These are phyloP conservation scores for Morphnarchus princeps DNA, from an alignment of 2,113 vertebrate genomes.

Conservation along the genomic window DNA sequence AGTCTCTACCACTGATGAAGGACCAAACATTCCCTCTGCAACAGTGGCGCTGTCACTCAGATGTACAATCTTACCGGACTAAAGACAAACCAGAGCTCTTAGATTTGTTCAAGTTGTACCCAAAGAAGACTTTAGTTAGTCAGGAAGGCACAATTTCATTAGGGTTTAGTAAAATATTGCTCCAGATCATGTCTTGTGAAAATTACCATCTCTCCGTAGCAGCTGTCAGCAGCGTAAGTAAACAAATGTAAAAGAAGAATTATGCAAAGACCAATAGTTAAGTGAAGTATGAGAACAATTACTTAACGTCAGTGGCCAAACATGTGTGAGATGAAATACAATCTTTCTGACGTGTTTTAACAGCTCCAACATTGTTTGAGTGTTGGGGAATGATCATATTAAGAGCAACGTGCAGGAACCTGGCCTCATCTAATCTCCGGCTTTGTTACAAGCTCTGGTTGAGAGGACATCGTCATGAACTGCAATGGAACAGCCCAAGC, in stretches of 20 bases:
- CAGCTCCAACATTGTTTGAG: background rate
- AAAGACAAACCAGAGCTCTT: background rate
- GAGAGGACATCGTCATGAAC: background rate
- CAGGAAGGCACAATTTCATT: background rate
- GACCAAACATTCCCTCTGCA: background rate
- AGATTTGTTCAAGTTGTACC: background rate
- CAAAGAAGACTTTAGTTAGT: background rate
- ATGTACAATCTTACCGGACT: rapidly evolving
- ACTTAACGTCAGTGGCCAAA: background rate
- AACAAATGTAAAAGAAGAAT: background rate
- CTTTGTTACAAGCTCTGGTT: background rate
- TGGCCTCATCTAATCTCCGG: background rate
- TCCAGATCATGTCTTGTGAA: background rate
- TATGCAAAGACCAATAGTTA: background rate
- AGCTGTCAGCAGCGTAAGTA: background rate
- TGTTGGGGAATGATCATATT: background rate
- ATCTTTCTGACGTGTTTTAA: background rate
- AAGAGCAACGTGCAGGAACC: background rate
- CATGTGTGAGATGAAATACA: background rate
- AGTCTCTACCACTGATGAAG: background rate
- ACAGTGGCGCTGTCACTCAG: background rate
- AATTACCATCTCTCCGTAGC: background rate
- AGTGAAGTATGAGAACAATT: background rate
- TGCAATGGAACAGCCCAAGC: background rate
- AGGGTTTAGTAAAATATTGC: background rate